Conservation (phyloP, 2,113 vertebrate genomes). For the Sander lucioperca region DNA sequence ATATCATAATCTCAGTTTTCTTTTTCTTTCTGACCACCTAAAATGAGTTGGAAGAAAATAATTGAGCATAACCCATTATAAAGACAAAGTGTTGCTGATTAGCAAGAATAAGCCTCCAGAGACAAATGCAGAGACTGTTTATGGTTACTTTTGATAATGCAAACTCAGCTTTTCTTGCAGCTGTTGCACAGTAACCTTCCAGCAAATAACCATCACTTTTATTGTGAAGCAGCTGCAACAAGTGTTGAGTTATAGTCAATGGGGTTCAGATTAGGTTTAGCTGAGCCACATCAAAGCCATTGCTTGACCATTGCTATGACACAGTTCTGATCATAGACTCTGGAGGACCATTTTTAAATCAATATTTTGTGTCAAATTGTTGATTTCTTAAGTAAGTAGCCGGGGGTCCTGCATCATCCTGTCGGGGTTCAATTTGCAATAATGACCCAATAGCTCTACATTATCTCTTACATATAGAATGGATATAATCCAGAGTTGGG, state of each 20-base stretch:
- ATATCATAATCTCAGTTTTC: not conserved
- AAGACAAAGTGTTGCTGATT: slow-evolving; percentile 29
- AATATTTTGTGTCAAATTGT: too few species aligned
- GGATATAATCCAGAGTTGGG: too few species aligned
- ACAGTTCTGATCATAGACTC: too few species aligned
- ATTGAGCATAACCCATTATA: not conserved
- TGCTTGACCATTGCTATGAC: too few species aligned
- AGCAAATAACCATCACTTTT: slow-evolving; percentile 1
- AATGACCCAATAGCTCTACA: too few species aligned
- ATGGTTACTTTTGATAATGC: slow-evolving; percentile 21
- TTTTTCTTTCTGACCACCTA: not conserved
- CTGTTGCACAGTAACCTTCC: slow-evolving; percentile 34
- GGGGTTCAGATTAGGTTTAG: not conserved
- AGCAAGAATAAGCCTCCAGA: slow-evolving; percentile 16
- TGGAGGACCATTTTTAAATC: too few species aligned
- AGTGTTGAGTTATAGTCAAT: too few species aligned
- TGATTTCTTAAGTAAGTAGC: too few species aligned
- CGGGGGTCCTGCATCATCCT: too few species aligned
- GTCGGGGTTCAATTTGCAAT: too few species aligned
- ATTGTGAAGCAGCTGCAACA: too few species aligned
- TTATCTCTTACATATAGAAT: too few species aligned
- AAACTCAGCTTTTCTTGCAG: slow-evolving; percentile 39
- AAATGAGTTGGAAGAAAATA: not conserved
- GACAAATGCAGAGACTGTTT: slow-evolving; percentile 16
- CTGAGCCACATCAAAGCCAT: not conserved